A percentile compares a stretch with the other conserved stretches of the same genome.
These are phyloP conservation scores for Siderastrea radians DNA, from an alignment of 92 coral and sea anemone genomes.

Conservation along the genomic window DNA sequence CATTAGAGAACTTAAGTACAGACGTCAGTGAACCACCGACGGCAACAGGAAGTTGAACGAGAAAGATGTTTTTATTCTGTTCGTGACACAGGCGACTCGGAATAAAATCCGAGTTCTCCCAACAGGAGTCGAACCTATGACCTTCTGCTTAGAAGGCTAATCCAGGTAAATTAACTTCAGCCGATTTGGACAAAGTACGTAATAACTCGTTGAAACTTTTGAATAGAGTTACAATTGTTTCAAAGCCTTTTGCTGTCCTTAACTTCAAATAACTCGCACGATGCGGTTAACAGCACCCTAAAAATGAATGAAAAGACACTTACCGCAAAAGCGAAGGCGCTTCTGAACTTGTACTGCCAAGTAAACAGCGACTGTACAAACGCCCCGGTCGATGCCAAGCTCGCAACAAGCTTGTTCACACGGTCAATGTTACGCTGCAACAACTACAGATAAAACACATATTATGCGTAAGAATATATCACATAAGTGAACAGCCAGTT, in stretches of 20 bases:
- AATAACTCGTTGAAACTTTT: too few species aligned
- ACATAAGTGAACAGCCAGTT: neutral
- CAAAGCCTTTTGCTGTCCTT: neutral
- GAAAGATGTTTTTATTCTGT: too few species aligned
- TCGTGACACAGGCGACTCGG: too few species aligned
- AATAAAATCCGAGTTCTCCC: too few species aligned
- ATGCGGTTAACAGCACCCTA: neutral
- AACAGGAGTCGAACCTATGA: too few species aligned
- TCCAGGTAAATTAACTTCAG: too few species aligned
- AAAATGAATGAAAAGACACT: constrained; percentile 10
- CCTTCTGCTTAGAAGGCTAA: too few species aligned
- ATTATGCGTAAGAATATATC: neutral
- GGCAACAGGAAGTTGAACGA: too few species aligned
- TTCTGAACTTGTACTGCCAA: constrained; percentile 99
- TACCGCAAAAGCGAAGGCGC: constrained; percentile 96
- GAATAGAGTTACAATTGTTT: too few species aligned
- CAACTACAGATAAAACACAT: constrained; percentile 59
- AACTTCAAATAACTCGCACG: neutral
- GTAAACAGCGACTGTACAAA: constrained; percentile 94
- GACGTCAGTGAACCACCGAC: too few species aligned
- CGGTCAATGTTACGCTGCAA: constrained; percentile 98
- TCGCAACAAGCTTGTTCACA: constrained; percentile 95
- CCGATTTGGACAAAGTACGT: too few species aligned
- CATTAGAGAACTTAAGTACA: too few species aligned
- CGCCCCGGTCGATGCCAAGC: constrained; percentile 96